Evolutionary conservation across 2,797 vertebrate species (phyloP).

Genomic region (Enteromius radiatus): DNA sequence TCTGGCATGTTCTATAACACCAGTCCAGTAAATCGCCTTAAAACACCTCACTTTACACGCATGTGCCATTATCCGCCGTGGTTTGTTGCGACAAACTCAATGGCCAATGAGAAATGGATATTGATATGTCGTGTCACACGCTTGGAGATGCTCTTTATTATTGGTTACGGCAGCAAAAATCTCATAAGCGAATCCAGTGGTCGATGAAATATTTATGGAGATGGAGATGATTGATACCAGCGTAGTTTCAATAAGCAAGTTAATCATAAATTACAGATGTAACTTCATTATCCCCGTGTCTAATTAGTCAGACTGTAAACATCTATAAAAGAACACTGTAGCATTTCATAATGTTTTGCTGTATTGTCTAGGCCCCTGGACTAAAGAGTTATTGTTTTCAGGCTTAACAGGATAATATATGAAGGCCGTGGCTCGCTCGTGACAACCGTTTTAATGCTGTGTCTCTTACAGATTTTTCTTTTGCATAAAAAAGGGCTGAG

Average conservation of each 20-base stretch:
- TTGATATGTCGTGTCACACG: conserved; percentile 37
- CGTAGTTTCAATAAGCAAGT: conserved; percentile 48
- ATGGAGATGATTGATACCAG: conserved; percentile 48
- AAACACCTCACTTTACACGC: conserved; percentile 57
- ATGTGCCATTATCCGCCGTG: background rate
- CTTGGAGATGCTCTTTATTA: conserved; percentile 45
- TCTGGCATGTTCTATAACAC: conserved; percentile 78
- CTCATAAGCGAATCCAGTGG: conserved; percentile 38
- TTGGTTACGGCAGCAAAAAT: conserved; percentile 49
- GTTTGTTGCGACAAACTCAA: conserved; percentile 1
- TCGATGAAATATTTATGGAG: conserved; percentile 43
- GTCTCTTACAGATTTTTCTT: conserved; percentile 70
- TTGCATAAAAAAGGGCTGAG: conserved; percentile 71
- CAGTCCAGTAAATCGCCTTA: conserved; percentile 77
- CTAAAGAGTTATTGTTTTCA: conserved; percentile 61
- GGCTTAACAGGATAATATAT: conserved; percentile 69
- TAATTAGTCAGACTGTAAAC: conserved; percentile 60
- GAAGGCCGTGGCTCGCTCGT: conserved; percentile 70
- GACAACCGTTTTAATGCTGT: conserved; percentile 75
- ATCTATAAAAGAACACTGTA: conserved; percentile 56
- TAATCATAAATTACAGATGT: conserved; percentile 58
- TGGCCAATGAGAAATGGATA: conserved; percentile 24
- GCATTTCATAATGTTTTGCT: conserved; percentile 53
- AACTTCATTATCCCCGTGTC: conserved; percentile 55
- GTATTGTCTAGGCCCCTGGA: conserved; percentile 38